Conservation (phyloP, 2,888 invertebrate genomes). For the Synanthedon myopaeformis region DNA sequence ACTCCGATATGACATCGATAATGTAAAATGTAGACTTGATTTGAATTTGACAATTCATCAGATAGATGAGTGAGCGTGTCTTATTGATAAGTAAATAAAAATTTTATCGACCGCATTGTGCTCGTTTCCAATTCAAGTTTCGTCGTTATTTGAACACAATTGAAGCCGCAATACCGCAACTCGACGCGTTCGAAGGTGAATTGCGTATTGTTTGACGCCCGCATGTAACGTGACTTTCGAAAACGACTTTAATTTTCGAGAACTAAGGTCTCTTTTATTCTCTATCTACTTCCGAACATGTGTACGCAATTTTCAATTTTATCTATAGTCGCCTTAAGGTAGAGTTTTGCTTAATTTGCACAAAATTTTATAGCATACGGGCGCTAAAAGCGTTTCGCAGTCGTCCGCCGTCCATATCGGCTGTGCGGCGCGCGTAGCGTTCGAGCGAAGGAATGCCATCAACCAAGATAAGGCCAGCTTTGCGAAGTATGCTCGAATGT, state of each 20-base stretch:
- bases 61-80: background rate
- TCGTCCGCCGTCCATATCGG: conserved; percentile 63
- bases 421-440: conserved; percentile 30
- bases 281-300: conserved; percentile 16
- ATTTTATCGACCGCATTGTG: conserved; percentile 46
- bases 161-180: conserved; percentile 70
- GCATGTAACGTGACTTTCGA: conserved; percentile 58
- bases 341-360: conserved; percentile 16
- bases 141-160: conserved; percentile 67
- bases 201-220: conserved; percentile 68
- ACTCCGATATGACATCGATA: no score
- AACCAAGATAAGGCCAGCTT: conserved; percentile 60
- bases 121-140: conserved; percentile 51
- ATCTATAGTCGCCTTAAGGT: conserved; percentile 17
- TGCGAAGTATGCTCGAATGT: conserved; percentile 34
- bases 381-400: conserved; percentile 69
- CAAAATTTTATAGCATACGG: conserved; percentile 37
- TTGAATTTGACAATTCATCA: no score
- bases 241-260: conserved; percentile 56
- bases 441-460: conserved; percentile 64
- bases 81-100: conserved; percentile 18
- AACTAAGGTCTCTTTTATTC: conserved; percentile 60
- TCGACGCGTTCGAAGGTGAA: conserved; percentile 67
- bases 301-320: conserved; percentile 19
- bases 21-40: no score